Evolutionary conservation across 2,888 invertebrate genomes (phyloP).

Genomic region (Drosophila borborema): DNA sequence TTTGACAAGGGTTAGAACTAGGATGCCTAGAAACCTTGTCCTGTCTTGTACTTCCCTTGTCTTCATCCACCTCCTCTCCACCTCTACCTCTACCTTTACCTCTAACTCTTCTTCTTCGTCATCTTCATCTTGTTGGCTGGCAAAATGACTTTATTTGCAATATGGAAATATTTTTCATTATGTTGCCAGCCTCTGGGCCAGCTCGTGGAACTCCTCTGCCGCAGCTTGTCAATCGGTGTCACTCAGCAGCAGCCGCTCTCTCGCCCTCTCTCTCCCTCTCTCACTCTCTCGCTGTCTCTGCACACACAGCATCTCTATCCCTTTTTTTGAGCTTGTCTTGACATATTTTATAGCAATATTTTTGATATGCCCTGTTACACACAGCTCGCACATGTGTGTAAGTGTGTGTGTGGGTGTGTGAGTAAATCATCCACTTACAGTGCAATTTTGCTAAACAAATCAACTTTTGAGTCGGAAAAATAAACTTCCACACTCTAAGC

Average conservation of each 20-base stretch:
- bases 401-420: conserved; percentile 4
- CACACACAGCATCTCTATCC: too few relatives aligned
- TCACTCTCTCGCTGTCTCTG: background rate
- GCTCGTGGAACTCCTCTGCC: conserved; percentile 11
- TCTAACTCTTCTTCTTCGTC: background rate
- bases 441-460: conserved; percentile 51
- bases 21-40: conserved; percentile 18
- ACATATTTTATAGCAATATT: conserved; percentile 72
- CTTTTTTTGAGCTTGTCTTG: conserved; percentile 45
- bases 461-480: conserved; percentile 28
- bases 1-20: conserved; percentile 61
- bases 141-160: conserved; percentile 79
- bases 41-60: conserved; percentile 25
- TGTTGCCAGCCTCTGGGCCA: conserved; percentile 28
- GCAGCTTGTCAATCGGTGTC: conserved; percentile 68
- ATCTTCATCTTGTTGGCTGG: conserved; percentile 15
- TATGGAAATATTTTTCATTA: conserved; percentile 80
- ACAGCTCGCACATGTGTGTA: conserved; percentile 12
- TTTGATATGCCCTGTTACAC: conserved; percentile 64
- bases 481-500: background rate
- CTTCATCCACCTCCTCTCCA: background rate
- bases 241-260: conserved; percentile 54
- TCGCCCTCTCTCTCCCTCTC: background rate
- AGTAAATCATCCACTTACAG: conserved; percentile 48
- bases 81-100: background rate